phyloP scores from a whole-genome alignment of 1,140 invertebrate genomes.

The Micrasema longulum region DNA sequence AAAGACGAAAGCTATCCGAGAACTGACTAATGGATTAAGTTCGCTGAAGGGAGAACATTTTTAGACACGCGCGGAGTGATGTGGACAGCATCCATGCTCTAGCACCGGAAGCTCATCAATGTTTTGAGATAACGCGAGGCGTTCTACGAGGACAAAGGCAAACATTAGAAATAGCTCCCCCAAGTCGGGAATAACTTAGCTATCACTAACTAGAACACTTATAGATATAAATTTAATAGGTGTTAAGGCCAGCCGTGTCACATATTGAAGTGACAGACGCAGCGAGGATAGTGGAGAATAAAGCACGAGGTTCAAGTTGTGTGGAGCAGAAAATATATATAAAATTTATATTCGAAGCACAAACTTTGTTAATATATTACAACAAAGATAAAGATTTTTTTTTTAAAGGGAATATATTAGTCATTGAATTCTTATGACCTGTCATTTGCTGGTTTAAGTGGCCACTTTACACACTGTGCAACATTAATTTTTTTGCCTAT shows the following conservation, averaged over 20 bases:
- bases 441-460: too few species aligned
- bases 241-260: not conserved
- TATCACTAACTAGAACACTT: conserved; percentile 17
- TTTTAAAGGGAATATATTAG: too few species aligned
- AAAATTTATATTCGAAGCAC: too few species aligned
- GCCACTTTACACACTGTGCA: too few species aligned
- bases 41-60: conserved; percentile 1
- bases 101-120: conserved; percentile 25
- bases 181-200: not conserved
- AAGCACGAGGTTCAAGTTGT: too few species aligned
- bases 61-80: conserved; percentile 14
- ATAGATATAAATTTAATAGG: not conserved
- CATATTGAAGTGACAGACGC: conserved; percentile 14
- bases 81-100: conserved; percentile 14
- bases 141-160: conserved; percentile 17
- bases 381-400: too few species aligned
- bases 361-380: too few species aligned
- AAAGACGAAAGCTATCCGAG: too few species aligned
- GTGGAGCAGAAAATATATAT: too few species aligned
- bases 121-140: conserved; percentile 21
- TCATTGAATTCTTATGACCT: too few species aligned
- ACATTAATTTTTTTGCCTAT: too few species aligned
- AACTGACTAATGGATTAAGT: too few species aligned
- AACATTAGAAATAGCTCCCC: conserved; percentile 13
- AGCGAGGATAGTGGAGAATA: not conserved